A percentile compares a stretch with the other conserved stretches of the same genome.
Evolutionary conservation across 2,888 invertebrate species (phyloP).

Genomic region (Agrilus cyanescens): DNA sequence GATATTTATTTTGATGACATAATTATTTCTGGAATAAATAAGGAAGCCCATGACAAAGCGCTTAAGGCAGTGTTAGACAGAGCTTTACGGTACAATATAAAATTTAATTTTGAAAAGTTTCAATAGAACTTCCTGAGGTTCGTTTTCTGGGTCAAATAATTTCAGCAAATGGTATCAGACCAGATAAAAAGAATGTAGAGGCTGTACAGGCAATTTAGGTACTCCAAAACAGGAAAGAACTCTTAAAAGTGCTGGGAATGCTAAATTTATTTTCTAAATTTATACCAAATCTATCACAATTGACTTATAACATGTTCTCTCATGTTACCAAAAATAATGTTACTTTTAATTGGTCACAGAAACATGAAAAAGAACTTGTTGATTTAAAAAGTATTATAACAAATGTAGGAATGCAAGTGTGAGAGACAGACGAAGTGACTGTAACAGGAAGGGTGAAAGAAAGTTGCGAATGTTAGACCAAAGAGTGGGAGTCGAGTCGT

Average conservation of each 20-base stretch:
- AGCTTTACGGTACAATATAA: too few species aligned
- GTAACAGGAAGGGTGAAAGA: too few species aligned
- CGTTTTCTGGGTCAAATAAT: too few species aligned
- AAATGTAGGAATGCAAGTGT: too few species aligned
- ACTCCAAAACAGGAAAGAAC: too few species aligned
- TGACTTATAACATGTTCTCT: slow-evolving; percentile 3
- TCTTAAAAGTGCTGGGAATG: slow-evolving; percentile 11
- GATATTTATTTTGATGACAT: slow-evolving; percentile 21
- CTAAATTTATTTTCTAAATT: slow-evolving; percentile 9
- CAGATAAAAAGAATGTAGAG: too few species aligned
- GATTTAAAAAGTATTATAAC: slow-evolving; percentile 5
- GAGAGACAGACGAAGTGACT: too few species aligned
- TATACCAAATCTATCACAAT: slow-evolving; percentile 8
- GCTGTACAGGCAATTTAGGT: too few species aligned
- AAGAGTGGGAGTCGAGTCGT: too few species aligned
- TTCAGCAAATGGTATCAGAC: too few species aligned
- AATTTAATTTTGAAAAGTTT: too few species aligned
- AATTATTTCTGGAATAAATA: slow-evolving; percentile 14
- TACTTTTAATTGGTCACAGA: slow-evolving; percentile 39
- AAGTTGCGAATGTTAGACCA: too few species aligned
- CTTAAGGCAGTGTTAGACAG: slow-evolving; percentile 11
- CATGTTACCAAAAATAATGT: slow-evolving; percentile 4
- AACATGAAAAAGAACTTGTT: slow-evolving; percentile 4
- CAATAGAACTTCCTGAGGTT: slow-evolving; percentile 11
- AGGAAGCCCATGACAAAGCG: slow-evolving; percentile 14